phyloP scores from a whole-genome alignment of 2,888 invertebrate genomes.

The Drosophila multiciliata region DNA sequence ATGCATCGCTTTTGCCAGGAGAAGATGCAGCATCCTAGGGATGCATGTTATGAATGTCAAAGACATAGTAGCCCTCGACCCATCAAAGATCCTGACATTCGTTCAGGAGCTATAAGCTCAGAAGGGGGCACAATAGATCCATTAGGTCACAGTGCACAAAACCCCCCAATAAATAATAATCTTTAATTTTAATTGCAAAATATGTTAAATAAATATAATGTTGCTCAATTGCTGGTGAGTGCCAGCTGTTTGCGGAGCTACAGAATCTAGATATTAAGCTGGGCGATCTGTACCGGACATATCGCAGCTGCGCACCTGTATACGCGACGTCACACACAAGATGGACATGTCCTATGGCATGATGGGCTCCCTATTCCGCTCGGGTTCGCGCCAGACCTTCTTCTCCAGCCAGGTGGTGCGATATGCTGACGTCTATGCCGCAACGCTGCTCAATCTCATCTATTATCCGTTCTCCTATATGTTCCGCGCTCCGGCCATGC shows the following conservation, averaged over 20 bases:
- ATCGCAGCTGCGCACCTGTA: conserved; percentile 92
- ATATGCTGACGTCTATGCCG: conserved; percentile 98
- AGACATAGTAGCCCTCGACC: too few species aligned
- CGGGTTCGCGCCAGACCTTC: conserved; percentile 98
- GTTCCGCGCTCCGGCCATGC: conserved; percentile 99
- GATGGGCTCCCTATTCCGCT: conserved; percentile 98
- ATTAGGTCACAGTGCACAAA: too few species aligned
- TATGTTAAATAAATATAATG: not conserved
- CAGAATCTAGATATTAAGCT: conserved; percentile 95
- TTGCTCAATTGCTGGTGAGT: conserved; percentile 87
- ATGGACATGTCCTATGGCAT: conserved; percentile 99
- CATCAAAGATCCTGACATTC: too few species aligned
- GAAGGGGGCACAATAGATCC: too few species aligned
- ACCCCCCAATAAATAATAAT: too few species aligned
- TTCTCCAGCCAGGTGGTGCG: conserved; percentile 98
- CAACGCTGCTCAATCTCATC: conserved; percentile 97
- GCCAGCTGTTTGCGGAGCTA: conserved; percentile 95
- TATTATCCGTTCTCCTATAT: conserved; percentile 99
- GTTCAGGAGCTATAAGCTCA: too few species aligned
- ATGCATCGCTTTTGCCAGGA: too few species aligned
- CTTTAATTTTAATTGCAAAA: not conserved
- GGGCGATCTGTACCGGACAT: conserved; percentile 98
- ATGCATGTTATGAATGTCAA: too few species aligned
- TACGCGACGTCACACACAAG: conserved; percentile 97
- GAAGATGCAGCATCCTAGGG: too few species aligned